A percentile compares a stretch with the other conserved stretches of the same genome.
Evolutionary conservation across 2,797 vertebrate genomes (phyloP).

Genomic region (Epinephelus malabaricus): DNA sequence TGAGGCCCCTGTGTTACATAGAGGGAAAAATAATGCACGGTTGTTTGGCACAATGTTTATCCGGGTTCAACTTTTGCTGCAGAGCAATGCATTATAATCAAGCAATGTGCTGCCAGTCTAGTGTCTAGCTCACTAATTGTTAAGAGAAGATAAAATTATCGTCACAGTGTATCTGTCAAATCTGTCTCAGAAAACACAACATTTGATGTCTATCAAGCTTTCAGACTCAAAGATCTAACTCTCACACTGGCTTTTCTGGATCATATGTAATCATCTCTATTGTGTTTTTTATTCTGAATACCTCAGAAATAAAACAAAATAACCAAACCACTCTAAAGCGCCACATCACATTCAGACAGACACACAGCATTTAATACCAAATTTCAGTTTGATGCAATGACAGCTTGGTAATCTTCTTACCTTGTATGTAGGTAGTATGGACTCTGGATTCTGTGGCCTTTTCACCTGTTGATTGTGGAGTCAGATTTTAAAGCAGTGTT

Average conservation of each 20-base stretch:
- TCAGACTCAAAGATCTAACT: not conserved
- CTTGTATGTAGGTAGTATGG: not conserved
- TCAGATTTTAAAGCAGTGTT: not conserved
- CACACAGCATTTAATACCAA: not conserved
- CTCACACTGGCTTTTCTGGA: not conserved
- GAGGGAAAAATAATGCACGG: not conserved
- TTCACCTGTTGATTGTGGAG: not conserved
- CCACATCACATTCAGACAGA: not conserved
- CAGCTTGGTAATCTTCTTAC: conserved; percentile 27
- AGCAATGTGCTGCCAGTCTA: not conserved
- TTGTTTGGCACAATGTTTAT: too few relatives aligned
- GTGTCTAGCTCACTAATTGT: not conserved
- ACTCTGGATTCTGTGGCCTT: not conserved
- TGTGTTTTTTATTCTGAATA: not conserved
- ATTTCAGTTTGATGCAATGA: not conserved
- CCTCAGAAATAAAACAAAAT: not conserved
- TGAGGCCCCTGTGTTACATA: too few relatives aligned
- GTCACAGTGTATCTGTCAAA: not conserved
- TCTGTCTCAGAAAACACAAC: not conserved
- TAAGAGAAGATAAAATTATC: not conserved
- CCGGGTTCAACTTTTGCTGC: not conserved
- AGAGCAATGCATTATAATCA: not conserved
- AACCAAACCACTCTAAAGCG: not conserved
- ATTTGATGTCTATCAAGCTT: not conserved
- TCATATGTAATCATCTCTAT: not conserved